A percentile compares a stretch with the other conserved stretches of the same genome.
phyloP scores from a whole-genome alignment of 2,888 invertebrate genomes.

The Diarsia brunnea region DNA sequence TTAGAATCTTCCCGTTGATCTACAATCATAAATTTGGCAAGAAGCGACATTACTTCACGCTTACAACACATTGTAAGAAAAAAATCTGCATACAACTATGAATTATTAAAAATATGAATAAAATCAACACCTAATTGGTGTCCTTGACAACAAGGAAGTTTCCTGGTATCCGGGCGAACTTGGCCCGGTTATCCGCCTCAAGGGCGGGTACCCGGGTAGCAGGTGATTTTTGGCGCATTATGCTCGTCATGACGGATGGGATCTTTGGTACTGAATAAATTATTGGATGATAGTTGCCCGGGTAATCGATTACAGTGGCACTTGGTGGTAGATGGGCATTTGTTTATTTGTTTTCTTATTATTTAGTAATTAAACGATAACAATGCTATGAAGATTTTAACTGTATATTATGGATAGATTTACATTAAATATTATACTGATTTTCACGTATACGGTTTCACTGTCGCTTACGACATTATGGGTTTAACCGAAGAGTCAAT shows the following conservation, averaged over 20 bases:
- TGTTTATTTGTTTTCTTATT: neutral
- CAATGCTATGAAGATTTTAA: neutral
- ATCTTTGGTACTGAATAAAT: constrained; percentile 46
- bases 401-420: too few species aligned
- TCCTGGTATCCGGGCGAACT: constrained; percentile 59
- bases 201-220: constrained; percentile 48
- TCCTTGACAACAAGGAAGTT: constrained; percentile 61
- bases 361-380: neutral
- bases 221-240: constrained; percentile 51
- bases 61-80: too few species aligned
- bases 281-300: constrained; percentile 19
- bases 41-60: too few species aligned
- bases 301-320: constrained; percentile 12
- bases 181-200: constrained; percentile 65
- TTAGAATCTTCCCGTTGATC: too few species aligned
- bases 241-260: constrained; percentile 43
- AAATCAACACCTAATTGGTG: constrained; percentile 2
- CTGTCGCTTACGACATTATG: too few species aligned
- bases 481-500: too few species aligned
- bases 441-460: too few species aligned
- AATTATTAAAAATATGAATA: constrained; percentile 10
- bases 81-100: neutral
- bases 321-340: neutral
- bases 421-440: neutral
- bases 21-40: too few species aligned